Evolutionary conservation across 2,888 invertebrate species (phyloP), one percentile per base, ranked within the genome.

Genomic region (Congeria kusceri): DNA sequence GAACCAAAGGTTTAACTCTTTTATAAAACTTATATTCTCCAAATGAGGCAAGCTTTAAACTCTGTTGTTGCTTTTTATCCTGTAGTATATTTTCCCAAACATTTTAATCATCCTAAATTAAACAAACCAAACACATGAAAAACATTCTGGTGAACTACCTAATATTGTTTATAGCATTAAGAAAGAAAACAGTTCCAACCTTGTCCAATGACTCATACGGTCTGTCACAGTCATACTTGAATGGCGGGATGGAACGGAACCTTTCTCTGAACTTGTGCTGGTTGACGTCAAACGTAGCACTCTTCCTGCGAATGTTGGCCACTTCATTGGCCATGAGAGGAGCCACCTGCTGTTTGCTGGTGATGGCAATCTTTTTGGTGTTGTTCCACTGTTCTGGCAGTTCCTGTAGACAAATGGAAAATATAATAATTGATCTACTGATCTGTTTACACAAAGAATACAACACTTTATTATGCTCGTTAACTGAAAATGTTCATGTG

Each of bases 311-410:
- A 67, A 99, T 97, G 85, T 96, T 96, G 15, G 97, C 96, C 3
- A 99, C 98, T 95, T 99, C 98, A 11, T 96, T 96, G 39, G 98
- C 98, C 94, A 98, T 98, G 49, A 99, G 93, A 0, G 99, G 98
- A 7, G 98, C 98, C 29, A 99, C 98, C 94, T 97, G 97, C 92
- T 98, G 98, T 92, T 98, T 98, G 3, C 98, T 96, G 47, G 97
- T 97, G 27, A 96, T 94, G 0, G 98, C 97, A 74, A 98, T 95
- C 94, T 98, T 98, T 93, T 98, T 98, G 0, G 98, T 98, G 86
- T 97, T 96, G 88, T 96, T 96, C 99, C 99, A 99, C 93, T 98
- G 97, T 91, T 98, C 98, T 15, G 99, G 99, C 69, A 99, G 94
- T 94, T 98, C 98, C 95, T 97, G 94, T 11, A 39, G 39, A 39